Evolutionary conservation across 2,797 vertebrate species (phyloP).

Genomic region (Tapirus indicus): DNA sequence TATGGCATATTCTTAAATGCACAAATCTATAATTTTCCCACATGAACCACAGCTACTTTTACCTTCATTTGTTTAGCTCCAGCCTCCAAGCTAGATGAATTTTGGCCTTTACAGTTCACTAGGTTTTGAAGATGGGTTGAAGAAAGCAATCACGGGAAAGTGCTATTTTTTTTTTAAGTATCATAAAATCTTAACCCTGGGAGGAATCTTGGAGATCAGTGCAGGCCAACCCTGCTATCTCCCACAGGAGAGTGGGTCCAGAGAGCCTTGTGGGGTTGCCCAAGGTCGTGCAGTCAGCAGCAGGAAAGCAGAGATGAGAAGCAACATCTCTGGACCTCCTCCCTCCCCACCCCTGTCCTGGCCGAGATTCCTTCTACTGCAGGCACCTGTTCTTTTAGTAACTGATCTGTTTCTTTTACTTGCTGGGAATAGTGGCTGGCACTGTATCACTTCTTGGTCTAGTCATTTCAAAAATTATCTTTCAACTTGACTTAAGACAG

Average conservation of each 20-base stretch:
- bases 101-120: background rate
- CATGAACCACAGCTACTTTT: background rate
- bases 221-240: background rate
- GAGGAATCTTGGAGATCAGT: background rate
- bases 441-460: background rate
- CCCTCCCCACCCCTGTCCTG: rapidly evolving
- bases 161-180: background rate
- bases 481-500: background rate
- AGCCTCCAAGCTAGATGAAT: background rate
- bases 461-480: background rate
- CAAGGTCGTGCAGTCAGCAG: background rate
- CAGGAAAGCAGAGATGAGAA: background rate
- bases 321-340: rapidly evolving
- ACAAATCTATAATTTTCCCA: background rate
- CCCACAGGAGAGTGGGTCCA: background rate
- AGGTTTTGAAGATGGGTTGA: background rate
- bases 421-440: background rate
- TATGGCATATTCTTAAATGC: background rate
- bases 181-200: background rate
- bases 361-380: background rate
- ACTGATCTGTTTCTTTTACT: background rate
- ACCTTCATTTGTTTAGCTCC: background rate
- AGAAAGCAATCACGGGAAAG: background rate
- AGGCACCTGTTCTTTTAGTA: background rate
- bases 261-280: background rate